Evolutionary conservation across 2,888 invertebrate genomes (phyloP).

Genomic region (Syrista parreyssii): DNA sequence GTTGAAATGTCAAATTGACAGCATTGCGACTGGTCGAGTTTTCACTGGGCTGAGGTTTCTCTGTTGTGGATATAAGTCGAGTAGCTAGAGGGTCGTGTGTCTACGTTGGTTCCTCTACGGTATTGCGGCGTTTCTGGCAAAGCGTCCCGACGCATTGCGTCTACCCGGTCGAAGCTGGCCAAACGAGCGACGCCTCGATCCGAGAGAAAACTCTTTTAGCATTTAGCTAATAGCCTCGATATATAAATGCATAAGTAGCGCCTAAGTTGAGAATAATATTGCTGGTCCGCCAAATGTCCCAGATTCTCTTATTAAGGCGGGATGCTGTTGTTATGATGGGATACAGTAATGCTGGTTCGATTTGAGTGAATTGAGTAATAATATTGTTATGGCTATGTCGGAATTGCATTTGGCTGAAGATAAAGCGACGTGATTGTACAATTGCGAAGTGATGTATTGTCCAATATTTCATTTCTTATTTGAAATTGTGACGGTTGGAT

Average conservation of each 20-base stretch:
- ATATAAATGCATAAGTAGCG: slow-evolving; percentile 7
- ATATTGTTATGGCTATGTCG: not conserved
- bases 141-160: slow-evolving; percentile 53
- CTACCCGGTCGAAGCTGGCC: slow-evolving; percentile 28
- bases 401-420: not conserved
- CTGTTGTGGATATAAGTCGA: not conserved
- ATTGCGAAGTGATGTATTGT: not conserved
- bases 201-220: slow-evolving; percentile 26
- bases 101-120: slow-evolving; percentile 16
- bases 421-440: not conserved
- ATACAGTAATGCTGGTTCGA: not conserved
- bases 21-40: not conserved
- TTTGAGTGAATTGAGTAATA: slow-evolving; percentile 13
- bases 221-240: slow-evolving; percentile 25
- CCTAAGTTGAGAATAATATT: slow-evolving; percentile 22
- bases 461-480: not conserved
- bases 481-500: not conserved
- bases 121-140: slow-evolving; percentile 49
- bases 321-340: not conserved
- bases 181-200: slow-evolving; percentile 23
- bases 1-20: not conserved
- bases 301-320: slow-evolving; percentile 35
- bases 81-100: not conserved
- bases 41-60: not conserved
- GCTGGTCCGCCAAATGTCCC: slow-evolving; percentile 27